These are phyloP conservation scores for Paracentrotus lividus DNA, from an alignment of 53 echinoderm and acorn worm species.

Conservation along the genomic window DNA sequence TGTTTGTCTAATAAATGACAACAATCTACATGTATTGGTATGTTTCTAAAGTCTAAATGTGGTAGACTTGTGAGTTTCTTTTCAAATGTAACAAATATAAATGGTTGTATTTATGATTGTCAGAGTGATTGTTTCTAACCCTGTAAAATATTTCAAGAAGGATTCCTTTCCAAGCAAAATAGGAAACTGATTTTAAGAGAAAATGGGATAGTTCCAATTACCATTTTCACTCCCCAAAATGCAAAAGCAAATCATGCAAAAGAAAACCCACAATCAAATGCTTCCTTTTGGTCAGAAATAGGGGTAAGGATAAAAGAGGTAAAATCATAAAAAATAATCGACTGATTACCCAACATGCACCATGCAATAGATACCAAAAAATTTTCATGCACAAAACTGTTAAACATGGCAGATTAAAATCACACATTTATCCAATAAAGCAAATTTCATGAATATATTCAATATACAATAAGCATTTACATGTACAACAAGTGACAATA, in stretches of 20 bases:
- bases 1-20: background rate
- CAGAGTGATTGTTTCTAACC: background rate
- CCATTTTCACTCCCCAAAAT: background rate
- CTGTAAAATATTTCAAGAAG: background rate
- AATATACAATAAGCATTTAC: too few relatives aligned
- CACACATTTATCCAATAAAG: background rate
- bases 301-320: background rate
- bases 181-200: background rate
- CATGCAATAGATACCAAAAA: background rate
- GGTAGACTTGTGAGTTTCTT: background rate
- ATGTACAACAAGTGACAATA: background rate
- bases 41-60: background rate
- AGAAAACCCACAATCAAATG: background rate
- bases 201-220: background rate
- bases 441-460: background rate
- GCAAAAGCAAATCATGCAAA: conserved; percentile 7
- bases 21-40: background rate
- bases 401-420: background rate
- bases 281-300: background rate
- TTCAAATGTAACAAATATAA: background rate
- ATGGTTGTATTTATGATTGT: background rate
- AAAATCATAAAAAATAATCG: background rate
- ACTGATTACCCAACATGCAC: background rate
- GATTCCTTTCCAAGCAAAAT: background rate
- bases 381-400: background rate